Percentiles rank a stretch among this genome's conserved stretches.
phyloP scores from a whole-genome alignment of 2,797 vertebrate species.

The Sebastes vulpes region DNA sequence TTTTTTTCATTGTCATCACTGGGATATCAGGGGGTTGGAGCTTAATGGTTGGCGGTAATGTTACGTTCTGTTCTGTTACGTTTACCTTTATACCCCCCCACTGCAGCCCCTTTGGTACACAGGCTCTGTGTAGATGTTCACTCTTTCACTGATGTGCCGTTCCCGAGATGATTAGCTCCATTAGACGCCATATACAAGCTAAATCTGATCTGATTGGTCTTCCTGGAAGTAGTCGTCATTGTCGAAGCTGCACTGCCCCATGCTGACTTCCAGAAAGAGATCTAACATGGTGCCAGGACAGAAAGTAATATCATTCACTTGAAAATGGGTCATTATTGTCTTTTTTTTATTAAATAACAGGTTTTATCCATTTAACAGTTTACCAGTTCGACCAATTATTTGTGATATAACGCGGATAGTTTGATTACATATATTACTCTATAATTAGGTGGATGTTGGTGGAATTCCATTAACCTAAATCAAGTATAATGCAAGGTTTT shows the following conservation, averaged over 20 bases:
- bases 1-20: not conserved
- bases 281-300: not conserved
- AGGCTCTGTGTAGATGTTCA: not conserved
- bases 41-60: not conserved
- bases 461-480: not conserved
- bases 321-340: not conserved
- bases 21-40: not conserved
- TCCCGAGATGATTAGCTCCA: not conserved
- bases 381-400: not conserved
- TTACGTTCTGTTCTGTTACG: slow-evolving; percentile 15
- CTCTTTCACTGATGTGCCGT: not conserved
- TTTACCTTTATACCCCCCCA: not conserved
- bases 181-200: not conserved
- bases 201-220: not conserved
- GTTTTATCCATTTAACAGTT: not conserved
- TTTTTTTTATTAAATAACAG: not conserved
- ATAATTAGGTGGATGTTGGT: not conserved
- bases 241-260: not conserved
- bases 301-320: not conserved
- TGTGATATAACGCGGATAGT: not conserved
- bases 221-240: not conserved
- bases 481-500: not conserved
- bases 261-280: not conserved
- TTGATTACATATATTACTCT: not conserved
- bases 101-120: not conserved